Conservation (phyloP, 2,797 vertebrate species). For the Heteromormyrus szaboi region DNA sequence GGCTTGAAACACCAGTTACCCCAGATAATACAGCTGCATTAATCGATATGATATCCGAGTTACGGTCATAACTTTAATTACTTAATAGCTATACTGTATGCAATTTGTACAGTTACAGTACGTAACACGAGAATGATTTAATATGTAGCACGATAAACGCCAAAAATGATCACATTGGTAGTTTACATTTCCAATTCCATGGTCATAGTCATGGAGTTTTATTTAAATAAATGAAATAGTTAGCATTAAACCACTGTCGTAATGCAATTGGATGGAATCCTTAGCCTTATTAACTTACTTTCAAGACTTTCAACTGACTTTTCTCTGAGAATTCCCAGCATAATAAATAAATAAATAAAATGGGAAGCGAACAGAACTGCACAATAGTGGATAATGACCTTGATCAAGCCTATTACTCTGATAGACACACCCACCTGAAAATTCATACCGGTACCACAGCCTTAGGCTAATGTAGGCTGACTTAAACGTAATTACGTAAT, state of each 20-base stretch:
- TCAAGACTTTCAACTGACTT: neutral
- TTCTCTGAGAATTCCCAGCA: neutral
- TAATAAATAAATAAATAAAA: neutral
- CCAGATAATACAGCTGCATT: neutral
- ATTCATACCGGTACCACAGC: conserved; percentile 1
- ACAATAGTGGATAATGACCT: neutral
- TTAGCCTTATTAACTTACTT: neutral
- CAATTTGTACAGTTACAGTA: neutral
- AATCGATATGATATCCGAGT: neutral
- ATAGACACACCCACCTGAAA: conserved; percentile 18
- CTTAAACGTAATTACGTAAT: neutral
- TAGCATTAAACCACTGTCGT: neutral
- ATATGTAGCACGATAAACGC: neutral
- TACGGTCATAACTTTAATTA: neutral
- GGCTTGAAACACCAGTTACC: neutral
- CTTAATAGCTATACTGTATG: neutral
- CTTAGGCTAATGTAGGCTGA: neutral
- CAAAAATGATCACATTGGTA: neutral
- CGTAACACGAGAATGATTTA: neutral
- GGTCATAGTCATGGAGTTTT: neutral
- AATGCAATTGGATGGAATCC: neutral
- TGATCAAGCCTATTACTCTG: conserved; percentile 10
- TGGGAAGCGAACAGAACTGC: neutral
- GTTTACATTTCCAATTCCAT: neutral
- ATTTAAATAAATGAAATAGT: neutral